A percentile compares a stretch with the other conserved stretches of the same genome.
These are phyloP conservation scores for Tetrapedia diversipes DNA, from an alignment of 2,888 invertebrate species.

Conservation along the genomic window DNA sequence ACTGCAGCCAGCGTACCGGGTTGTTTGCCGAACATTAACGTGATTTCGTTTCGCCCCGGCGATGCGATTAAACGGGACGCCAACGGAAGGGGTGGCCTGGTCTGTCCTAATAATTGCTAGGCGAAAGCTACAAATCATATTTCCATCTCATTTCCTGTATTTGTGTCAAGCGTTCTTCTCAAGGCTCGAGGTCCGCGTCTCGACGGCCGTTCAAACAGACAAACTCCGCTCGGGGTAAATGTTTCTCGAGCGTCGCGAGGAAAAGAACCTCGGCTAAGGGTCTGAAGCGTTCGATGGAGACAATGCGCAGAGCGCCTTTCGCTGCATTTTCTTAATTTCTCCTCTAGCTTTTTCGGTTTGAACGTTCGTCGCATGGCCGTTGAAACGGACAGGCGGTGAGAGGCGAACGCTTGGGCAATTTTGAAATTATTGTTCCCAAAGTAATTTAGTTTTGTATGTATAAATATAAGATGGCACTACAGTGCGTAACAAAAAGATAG, in stretches of 20 bases:
- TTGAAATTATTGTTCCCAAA: too few relatives aligned
- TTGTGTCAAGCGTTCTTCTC: conserved; percentile 49
- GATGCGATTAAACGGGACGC: conserved; percentile 13
- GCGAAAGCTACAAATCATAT: conserved; percentile 33
- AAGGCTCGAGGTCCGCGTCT: conserved; percentile 26
- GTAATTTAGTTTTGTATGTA: too few relatives aligned
- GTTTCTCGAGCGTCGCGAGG: conserved; percentile 30
- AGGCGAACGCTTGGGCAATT: too few relatives aligned
- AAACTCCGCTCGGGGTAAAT: conserved; percentile 30
- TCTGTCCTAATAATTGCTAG: conserved; percentile 11
- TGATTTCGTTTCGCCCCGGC: conserved; percentile 20
- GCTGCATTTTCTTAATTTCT: not conserved
- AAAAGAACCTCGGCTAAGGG: not conserved
- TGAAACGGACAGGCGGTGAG: not conserved
- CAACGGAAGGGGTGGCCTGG: not conserved
- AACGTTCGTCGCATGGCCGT: not conserved
- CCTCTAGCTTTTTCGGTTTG: not conserved
- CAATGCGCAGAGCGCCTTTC: not conserved
- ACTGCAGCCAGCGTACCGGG: not conserved
- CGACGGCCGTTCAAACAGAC: conserved; percentile 37
- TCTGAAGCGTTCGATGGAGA: conserved; percentile 9
- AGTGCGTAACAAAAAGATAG: too few relatives aligned
- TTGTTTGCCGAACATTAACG: conserved; percentile 29
- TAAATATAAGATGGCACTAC: too few relatives aligned
- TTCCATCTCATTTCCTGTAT: conserved; percentile 49